Base-by-base conservation (phyloP, 2,797 vertebrate genomes). In the Typhlichthys subterraneus region DNA sequence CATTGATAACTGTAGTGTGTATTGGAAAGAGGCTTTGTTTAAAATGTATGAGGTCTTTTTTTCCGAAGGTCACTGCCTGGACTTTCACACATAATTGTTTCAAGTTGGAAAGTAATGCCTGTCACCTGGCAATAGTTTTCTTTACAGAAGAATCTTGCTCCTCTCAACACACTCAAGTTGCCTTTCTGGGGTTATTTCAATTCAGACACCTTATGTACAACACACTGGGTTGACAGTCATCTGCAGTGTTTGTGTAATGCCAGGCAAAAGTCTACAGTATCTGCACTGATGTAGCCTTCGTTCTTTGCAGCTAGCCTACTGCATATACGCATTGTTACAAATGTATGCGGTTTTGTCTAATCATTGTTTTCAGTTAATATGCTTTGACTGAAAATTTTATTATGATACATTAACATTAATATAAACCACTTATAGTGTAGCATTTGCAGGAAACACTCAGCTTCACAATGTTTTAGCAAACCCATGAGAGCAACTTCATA, bases 1-100 rank as follows among this genome's bases (percentile, higher is more conserved):
- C 63, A 46, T 17, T 64, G 65, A 59, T 72, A 53, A 58, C 29
- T 61, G 70, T 73, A 56, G 38, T 42, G 85, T 80, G 76, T 84
- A 85, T 82, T 87, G 73, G 57, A 74, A 59, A 57, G 56, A 59
- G 59, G 61, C 14, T 38, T 68, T 63, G 61, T 84, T 72, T 63
- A 57, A 64, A 67, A 76, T 79, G 76, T 42, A 60, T 66, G 64
- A 82, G 72, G 61, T 52, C 14, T 49, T 65, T 70, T 67, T 57
- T 63, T 23, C 61, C 57, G 49, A 56, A 31, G 61, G 66, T 72
- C 70, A 67, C 50, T 57, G 71, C 31, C 48, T 47, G 54, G 31
- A 38, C 23, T 66, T 73, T 73, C 45, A 72, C 49, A 59, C 65
- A 65, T 68, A 58, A 53, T 65, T 29, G 47, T 45, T 64, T 63